Evolutionary conservation across 2,888 invertebrate species (phyloP), one percentile per base, ranked within the genome.

Genomic region (Mesochorus sp.): DNA sequence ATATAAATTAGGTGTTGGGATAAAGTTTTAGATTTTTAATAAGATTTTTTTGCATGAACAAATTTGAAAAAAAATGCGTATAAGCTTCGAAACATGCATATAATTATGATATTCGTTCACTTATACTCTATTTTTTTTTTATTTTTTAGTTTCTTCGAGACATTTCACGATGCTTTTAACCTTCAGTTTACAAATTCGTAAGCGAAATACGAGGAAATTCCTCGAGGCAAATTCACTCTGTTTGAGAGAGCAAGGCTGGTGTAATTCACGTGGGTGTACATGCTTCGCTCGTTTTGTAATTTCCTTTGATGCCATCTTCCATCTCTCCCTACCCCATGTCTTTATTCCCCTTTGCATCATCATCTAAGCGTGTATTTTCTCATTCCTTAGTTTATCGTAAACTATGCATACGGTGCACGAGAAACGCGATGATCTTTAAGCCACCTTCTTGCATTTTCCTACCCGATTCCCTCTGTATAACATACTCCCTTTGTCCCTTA

Each of bases 201-300:
- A 8, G n/a, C 21, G 34, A 49, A 68, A 57, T 64, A 44, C 28
- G 64, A 42, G 21, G 57, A 5, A 59, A 53, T 64, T 44, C 37
- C 64, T 14, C 19, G 14, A 53, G 24, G 34, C 44, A 44, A 62
- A 44, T 53, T 53, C 47, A 26, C 14, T 55, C 26, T 34, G 26
- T 44, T 17, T 2, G 47, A 28, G 14, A 26, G 24, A 31, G 72
- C n/a, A 55, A 26, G 34, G 64, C 39, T 59, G 66, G 12, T 51
- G 57, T 31, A 76, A 64, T 37, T 62, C 47, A 17, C 37, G 49
- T 70, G 17, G 53, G 24, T 26, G 28, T 53, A 51, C 44, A 64
- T 59, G 73, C 74, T 44, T 51, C 39, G 64, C 68, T 59, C 57
- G 61, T 64, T 74, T 74, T 74, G 42, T 74, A 70, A 78, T 74